Evolutionary conservation across 2,888 invertebrate species (phyloP), one percentile per base, ranked within the genome.

Genomic region (Onchidella celtica): DNA sequence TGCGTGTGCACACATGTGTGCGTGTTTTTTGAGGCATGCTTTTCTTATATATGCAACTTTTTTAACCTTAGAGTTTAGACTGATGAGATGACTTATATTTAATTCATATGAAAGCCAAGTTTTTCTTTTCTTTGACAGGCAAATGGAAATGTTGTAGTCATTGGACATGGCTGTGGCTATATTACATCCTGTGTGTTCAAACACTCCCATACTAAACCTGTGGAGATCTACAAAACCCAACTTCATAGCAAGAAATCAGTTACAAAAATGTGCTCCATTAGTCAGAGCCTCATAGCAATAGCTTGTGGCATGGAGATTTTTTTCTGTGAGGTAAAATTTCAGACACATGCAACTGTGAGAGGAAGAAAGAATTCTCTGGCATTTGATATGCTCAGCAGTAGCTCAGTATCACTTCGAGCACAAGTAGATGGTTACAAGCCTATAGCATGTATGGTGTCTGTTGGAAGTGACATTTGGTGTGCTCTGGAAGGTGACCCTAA

Each of bases 271-370:
- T 65, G 75, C 21, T 65, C 75, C 2, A 24, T 65, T 47, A 65
- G 4, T 65, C 6, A 29, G 9, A 32, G 4, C 17, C 24, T 65
- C 0, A 76, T 76, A 47, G 65, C 75, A 47, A 47, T 76, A 32
- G 75, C 75, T 27, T 76, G 75, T 76, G 75, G 75, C 1, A 76
- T 47, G 47, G 32, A 59, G 2, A 14, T 76, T 76, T 66, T 65
- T 21, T 65, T 76, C 27, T 24, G 63, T 3, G 17, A 63, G 17
- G 65, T 76, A 1, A 27, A 21, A 21, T 3, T 47, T n/a, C n/a
- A n/a, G n/a, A n/a, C n/a, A n/a, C n/a, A 29, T 21, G 47, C 2
- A 21, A 3, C 29, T 38, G n/a, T 4, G 17, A 14, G 24, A 27
- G 3, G 21, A 0, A 34, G n/a, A 55, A 72, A 57, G 21, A 29